Evolutionary conservation across 2,113 vertebrate species (phyloP), one percentile per base, ranked within the genome.

Genomic region (Sciurus niger): DNA sequence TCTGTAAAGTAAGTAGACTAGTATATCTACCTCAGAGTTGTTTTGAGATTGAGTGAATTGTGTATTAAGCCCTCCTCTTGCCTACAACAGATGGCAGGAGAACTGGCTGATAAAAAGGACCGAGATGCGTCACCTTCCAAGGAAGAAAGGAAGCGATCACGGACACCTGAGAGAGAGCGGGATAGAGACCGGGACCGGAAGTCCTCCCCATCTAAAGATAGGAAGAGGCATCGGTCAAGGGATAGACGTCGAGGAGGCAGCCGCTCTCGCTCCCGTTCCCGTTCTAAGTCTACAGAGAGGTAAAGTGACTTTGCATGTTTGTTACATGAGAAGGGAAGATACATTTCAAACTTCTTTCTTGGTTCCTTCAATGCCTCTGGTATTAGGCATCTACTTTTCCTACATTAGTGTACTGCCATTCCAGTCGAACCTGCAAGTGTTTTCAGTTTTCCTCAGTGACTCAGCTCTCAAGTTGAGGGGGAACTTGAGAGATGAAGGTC

Each of bases 281-380:
- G 99, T 8, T 99, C 99, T 65, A 99, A 99, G 96, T 99, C 99
- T 16, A 0, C 98, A 0, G 99, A 99, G 37, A 99, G 99, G 99
- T 99, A 96, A 97, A 82, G 34, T 24, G 16, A 30, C 58, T 80
- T 73, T 25, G 9, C 16, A 1, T 68, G 24, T 94, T 53, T 70
- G 13, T 51, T 76, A 37, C 4, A 0, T 22, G 46, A 84, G 18
- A 63, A 60, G 28, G 86, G 34, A 84, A 70, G 60, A 37, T 43
- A n/a, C 20, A 28, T 80, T 87, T 88, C 60, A 82, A 0, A 84
- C 76, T 40, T 77, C 11, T 90, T 90, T 70, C 28, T 60, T 79
- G 48, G 32, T 74, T 86, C 40, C 13, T 88, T 11, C 72, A 51
- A 30, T 90, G 55, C 16, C 40, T 84, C 60, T 46, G 48, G 53